phyloP scores from a whole-genome alignment of 2,888 invertebrate genomes.

The Oscheius sp. region DNA sequence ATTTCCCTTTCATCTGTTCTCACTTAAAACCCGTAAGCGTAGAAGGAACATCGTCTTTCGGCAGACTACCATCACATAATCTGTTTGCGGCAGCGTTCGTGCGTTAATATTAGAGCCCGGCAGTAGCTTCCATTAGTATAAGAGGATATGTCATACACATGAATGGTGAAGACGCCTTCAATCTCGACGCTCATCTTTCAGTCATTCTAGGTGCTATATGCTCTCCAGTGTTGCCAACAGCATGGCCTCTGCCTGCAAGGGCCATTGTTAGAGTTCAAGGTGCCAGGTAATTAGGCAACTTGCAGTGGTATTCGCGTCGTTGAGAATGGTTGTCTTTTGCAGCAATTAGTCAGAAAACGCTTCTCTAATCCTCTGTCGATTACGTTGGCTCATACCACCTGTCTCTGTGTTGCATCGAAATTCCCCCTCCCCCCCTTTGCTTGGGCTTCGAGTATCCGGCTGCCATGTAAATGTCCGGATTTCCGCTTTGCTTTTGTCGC shows the following conservation, averaged over 20 bases:
- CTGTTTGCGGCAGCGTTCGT: conserved; percentile 26
- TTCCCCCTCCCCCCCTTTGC: background rate
- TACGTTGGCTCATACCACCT: conserved; percentile 3
- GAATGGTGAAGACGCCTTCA: conserved; percentile 23
- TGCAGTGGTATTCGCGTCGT: background rate
- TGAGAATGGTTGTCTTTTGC: conserved; percentile 11
- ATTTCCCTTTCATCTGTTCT: too few species aligned
- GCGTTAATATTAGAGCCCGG: conserved; percentile 25
- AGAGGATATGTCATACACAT: conserved; percentile 29
- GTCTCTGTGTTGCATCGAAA: too few species aligned
- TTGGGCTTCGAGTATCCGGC: conserved; percentile 7
- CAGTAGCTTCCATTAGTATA: conserved; percentile 28
- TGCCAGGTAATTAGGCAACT: conserved; percentile 13
- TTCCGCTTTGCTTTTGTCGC: conserved; percentile 27
- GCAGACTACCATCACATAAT: conserved; percentile 16
- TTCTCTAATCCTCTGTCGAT: conserved; percentile 24
- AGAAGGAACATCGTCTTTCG: conserved; percentile 7
- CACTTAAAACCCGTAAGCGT: too few species aligned
- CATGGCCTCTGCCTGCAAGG: background rate
- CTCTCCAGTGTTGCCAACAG: conserved; percentile 7
- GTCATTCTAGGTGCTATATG: background rate
- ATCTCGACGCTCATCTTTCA: background rate
- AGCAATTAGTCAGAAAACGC: conserved; percentile 21
- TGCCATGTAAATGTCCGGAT: conserved; percentile 15
- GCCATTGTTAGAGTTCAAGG: conserved; percentile 17